phyloP scores from a whole-genome alignment of 2,888 invertebrate genomes.

The Mythimna loreyi region DNA sequence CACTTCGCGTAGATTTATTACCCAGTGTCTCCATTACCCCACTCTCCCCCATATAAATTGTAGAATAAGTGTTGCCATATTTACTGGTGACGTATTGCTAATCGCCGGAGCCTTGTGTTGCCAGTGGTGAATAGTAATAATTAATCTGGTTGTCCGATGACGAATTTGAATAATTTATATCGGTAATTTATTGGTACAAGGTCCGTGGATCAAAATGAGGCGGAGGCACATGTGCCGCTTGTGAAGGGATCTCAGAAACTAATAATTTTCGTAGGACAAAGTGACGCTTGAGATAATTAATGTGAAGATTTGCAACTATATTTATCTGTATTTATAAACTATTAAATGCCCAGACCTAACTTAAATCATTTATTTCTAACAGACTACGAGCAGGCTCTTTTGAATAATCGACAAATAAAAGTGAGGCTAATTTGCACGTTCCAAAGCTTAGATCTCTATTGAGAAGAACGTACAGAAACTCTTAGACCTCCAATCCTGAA shows the following conservation, averaged over 20 bases:
- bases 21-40: slow-evolving; percentile 85
- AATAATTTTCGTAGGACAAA: slow-evolving; percentile 52
- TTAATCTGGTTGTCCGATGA: slow-evolving; percentile 86
- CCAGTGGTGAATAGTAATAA: slow-evolving; percentile 86
- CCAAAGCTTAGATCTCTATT: too few species aligned
- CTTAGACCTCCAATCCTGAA: too few species aligned
- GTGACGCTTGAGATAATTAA: slow-evolving; percentile 42
- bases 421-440: too few species aligned
- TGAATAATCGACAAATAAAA: too few species aligned
- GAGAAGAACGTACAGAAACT: too few species aligned
- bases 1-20: slow-evolving; percentile 89
- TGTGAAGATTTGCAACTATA: slow-evolving; percentile 16
- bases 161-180: slow-evolving; percentile 88
- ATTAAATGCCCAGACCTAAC: too few species aligned
- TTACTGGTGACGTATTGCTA: slow-evolving; percentile 90
- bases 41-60: slow-evolving; percentile 87
- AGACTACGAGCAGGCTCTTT: too few species aligned
- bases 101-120: slow-evolving; percentile 86
- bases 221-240: slow-evolving; percentile 73
- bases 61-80: slow-evolving; percentile 90
- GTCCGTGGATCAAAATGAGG: slow-evolving; percentile 74
- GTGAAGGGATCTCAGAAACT: slow-evolving; percentile 56
- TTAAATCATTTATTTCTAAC: too few species aligned
- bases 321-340: too few species aligned
- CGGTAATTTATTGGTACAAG: slow-evolving; percentile 82